Conservation (phyloP, 2,797 vertebrate genomes). For the Bradypodion pumilum region DNA sequence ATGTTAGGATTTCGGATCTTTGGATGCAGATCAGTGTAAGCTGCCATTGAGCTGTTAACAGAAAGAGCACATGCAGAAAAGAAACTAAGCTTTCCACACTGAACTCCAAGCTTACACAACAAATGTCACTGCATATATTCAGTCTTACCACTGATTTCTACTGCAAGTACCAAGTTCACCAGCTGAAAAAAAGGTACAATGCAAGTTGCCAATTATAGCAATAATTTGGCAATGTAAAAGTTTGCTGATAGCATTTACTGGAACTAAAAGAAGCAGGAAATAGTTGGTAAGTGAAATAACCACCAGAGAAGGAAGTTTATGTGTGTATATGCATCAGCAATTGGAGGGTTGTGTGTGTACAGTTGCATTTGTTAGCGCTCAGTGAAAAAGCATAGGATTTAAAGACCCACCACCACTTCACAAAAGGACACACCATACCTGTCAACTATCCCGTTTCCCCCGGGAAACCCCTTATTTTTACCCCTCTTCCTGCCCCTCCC, state of each 20-base stretch:
- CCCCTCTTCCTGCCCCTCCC: no score
- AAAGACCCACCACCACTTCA: conserved; percentile 27
- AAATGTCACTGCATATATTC: conserved; percentile 47
- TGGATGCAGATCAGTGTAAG: conserved; percentile 44
- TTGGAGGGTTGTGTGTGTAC: background rate
- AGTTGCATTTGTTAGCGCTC: conserved; percentile 47
- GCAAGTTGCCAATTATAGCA: conserved; percentile 61
- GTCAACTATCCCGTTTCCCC: no score
- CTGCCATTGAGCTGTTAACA: conserved; percentile 26
- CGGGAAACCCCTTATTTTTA: no score
- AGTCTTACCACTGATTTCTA: conserved; percentile 60
- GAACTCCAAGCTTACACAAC: conserved; percentile 42
- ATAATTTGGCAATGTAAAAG: conserved; percentile 36
- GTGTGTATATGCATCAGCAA: no score
- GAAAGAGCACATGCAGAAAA: conserved; percentile 48
- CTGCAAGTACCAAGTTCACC: conserved; percentile 63
- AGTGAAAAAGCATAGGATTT: conserved; percentile 37
- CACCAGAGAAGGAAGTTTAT: background rate
- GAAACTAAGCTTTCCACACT: conserved; percentile 52
- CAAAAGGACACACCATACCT: conserved; percentile 19
- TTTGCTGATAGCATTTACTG: conserved; percentile 47
- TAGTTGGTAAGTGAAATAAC: conserved; percentile 44
- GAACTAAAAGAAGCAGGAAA: conserved; percentile 51
- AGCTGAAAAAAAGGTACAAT: conserved; percentile 56
- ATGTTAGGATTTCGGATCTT: conserved; percentile 45